These are phyloP conservation scores for Xiphophorus hellerii DNA, from an alignment of 2,113 vertebrate species.

Conservation along the genomic window DNA sequence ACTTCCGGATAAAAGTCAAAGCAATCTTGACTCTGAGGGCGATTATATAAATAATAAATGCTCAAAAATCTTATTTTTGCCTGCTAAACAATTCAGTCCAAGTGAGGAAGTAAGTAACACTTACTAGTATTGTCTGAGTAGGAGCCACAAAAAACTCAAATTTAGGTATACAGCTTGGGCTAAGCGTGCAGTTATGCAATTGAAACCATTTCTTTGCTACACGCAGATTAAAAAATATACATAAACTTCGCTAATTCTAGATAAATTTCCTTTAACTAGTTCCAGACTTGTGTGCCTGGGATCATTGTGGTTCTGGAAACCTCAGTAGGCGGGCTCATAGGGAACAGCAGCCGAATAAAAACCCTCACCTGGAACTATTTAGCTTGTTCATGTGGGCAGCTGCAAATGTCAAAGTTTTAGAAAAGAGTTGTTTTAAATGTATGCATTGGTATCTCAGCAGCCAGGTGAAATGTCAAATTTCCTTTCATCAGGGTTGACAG, in stretches of 20 bases:
- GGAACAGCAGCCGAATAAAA: too few species aligned
- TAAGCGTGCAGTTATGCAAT: not conserved
- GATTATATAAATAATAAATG: conserved; percentile 68
- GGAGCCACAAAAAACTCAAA: not conserved
- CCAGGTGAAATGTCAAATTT: too few species aligned
- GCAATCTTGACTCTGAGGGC: conserved; percentile 51
- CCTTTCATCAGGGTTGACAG: too few species aligned
- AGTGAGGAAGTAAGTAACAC: conserved; percentile 26
- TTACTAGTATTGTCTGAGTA: not conserved
- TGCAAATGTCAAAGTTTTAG: too few species aligned
- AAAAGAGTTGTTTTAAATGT: too few species aligned
- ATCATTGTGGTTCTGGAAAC: too few species aligned
- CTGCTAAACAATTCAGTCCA: conserved; percentile 53
- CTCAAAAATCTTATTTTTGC: conserved; percentile 49
- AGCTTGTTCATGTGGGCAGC: too few species aligned
- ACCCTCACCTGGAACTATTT: too few species aligned
- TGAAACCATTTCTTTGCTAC: not conserved
- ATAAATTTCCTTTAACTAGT: not conserved
- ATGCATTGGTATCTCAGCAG: too few species aligned
- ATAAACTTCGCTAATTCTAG: not conserved
- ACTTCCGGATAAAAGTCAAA: conserved; percentile 61
- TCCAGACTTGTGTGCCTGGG: not conserved
- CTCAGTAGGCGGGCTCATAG: too few species aligned
- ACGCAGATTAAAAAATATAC: not conserved
- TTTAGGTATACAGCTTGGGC: not conserved